phyloP scores from a whole-genome alignment of 2,113 vertebrate genomes.

The Trinectes maculatus region DNA sequence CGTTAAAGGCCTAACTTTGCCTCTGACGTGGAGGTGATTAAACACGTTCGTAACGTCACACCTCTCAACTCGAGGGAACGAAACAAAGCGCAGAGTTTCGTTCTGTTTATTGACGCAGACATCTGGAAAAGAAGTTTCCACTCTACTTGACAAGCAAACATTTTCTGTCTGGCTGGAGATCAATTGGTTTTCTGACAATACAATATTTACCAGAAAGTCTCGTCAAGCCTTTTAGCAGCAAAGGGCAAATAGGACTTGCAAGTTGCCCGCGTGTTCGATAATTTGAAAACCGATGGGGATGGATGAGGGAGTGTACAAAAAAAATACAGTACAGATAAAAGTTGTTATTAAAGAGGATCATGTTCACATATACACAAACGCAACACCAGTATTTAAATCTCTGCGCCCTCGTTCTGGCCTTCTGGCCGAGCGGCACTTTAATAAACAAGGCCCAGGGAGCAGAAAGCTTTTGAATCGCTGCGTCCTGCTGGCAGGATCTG shows the following conservation, averaged over 20 bases:
- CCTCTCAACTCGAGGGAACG: constrained; percentile 34
- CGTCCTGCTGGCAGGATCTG: constrained; percentile 79
- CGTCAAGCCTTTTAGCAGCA: constrained; percentile 13
- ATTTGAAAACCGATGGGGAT: too few relatives aligned
- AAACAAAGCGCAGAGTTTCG: constrained; percentile 17
- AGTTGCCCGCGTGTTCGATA: background rate
- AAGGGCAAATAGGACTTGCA: background rate
- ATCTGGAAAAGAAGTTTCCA: constrained; percentile 48
- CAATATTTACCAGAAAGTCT: constrained; percentile 52
- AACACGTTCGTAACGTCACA: constrained; percentile 22
- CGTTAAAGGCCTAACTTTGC: constrained; percentile 2
- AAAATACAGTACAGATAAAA: too few relatives aligned
- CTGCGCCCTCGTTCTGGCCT: constrained; percentile 36
- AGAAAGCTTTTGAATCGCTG: constrained; percentile 70
- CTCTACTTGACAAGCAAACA: constrained; percentile 23
- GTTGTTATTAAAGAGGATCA: too few relatives aligned
- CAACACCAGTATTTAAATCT: too few relatives aligned
- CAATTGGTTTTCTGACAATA: constrained; percentile 27
- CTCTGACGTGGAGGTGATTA: constrained; percentile 47
- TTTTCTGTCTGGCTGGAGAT: constrained; percentile 27
- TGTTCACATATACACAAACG: too few relatives aligned
- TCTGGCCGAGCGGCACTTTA: constrained; percentile 70
- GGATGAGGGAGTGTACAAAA: background rate
- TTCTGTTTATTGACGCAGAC: constrained; percentile 38
- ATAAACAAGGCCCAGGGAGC: constrained; percentile 75